Evolutionary conservation across 1,140 invertebrate genomes (phyloP), one percentile per base, ranked within the genome.

Genomic region (Musca domestica): DNA sequence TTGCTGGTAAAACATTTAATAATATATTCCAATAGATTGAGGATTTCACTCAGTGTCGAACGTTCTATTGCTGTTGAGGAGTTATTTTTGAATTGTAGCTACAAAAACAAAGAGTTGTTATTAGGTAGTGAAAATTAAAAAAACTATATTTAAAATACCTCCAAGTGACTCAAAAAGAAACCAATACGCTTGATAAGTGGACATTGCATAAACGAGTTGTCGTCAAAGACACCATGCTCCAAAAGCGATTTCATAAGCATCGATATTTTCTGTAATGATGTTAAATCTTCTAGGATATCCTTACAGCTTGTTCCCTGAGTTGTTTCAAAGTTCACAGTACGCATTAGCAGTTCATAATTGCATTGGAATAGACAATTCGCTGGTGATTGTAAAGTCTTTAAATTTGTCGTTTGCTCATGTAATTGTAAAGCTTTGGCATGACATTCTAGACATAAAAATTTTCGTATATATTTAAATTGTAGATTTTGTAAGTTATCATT

Each of bases 271-370:
- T 74, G 20, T 1, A 80, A 30, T 25, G 61, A 68, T 22, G 58
- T 69, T 0, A 80, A 66, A 17, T 78, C 76, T 23, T 69, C 70
- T 4, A 74, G 19, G 10, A 80, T 71, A 6, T 70, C 67, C 6
- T 48, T 25, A 4, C 54, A 49, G 0, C 64, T 47, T 12, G 69
- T 70, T 0, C 78, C 75, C 46, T 70, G 72, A 6, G 68, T 58
- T n/a, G 56, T 69, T 10, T 72, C 30, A 17, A 69, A 66, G 63
- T 80, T 78, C 0, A 80, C 48, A 19, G 67, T 64, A 7, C 77
- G 76, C 78, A 80, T 80, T 0, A 80, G 67, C 7, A 75, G 64
- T 22, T 80, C 78, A 65, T 80, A 80, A 27, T 74, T 80, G 17
- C 46, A 66, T 46, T 78, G 76, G 58, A 72, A 74, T 5, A 80